phyloP scores from a whole-genome alignment of 2,797 vertebrate genomes.

The Morelia viridis region DNA sequence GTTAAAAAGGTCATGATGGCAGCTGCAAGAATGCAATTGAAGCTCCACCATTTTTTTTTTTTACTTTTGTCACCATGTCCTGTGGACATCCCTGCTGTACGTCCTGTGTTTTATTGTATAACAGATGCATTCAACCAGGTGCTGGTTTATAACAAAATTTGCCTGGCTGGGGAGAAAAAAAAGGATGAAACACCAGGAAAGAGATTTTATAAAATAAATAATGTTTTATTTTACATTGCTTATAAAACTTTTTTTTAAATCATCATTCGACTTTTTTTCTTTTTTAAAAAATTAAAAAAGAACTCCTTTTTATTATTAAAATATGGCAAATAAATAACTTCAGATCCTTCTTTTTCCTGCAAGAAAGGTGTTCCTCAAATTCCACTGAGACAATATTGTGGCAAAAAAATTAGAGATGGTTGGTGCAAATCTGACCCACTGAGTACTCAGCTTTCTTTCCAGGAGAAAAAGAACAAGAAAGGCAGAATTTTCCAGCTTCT shows the following conservation, averaged over 20 bases:
- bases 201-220: slow-evolving; percentile 6
- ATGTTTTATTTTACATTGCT: slow-evolving; percentile 15
- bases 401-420: neutral
- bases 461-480: neutral
- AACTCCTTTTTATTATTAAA: slow-evolving; percentile 18
- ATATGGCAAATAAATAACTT: slow-evolving; percentile 38
- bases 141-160: neutral
- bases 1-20: neutral
- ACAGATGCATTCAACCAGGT: neutral
- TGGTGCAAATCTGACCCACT: neutral
- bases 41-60: neutral
- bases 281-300: slow-evolving; percentile 25
- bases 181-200: neutral
- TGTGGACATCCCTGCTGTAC: neutral
- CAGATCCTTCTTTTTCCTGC: neutral
- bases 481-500: neutral
- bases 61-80: neutral
- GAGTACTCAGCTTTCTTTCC: neutral
- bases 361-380: neutral
- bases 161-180: neutral
- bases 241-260: slow-evolving; percentile 6
- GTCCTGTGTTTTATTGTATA: neutral
- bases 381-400: neutral
- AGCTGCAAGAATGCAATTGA: neutral
- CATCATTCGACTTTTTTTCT: neutral